Percentiles rank a stretch among this genome's conserved stretches.
phyloP scores from a whole-genome alignment of 2,113 vertebrate species.

The Nipponia nippon region DNA sequence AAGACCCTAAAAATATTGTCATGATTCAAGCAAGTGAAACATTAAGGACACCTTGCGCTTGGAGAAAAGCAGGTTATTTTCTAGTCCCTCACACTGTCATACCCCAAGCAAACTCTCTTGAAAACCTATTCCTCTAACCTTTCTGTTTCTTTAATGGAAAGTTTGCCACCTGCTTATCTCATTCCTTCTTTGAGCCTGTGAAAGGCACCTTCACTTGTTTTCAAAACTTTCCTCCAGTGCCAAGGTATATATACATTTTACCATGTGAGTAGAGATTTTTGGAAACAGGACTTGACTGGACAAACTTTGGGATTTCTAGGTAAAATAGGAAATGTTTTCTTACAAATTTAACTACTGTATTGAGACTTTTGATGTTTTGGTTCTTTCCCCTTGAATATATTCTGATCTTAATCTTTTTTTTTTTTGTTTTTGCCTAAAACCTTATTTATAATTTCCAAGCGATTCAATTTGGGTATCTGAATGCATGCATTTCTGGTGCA shows the following conservation, averaged over 20 bases:
- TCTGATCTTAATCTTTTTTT: background rate
- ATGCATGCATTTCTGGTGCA: rapidly evolving
- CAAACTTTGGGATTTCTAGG: background rate
- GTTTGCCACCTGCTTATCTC: background rate
- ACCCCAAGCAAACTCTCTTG: background rate
- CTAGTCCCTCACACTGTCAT: background rate
- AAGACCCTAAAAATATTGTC: background rate
- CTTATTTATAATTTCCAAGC: background rate
- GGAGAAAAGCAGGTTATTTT: background rate
- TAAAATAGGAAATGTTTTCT: background rate
- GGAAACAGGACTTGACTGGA: background rate
- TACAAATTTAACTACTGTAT: background rate
- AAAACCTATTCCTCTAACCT: background rate
- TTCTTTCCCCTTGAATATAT: rapidly evolving
- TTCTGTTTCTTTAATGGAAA: background rate
- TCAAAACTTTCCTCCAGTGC: background rate
- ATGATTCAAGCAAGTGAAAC: background rate
- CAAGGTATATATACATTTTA: background rate
- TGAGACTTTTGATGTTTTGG: background rate
- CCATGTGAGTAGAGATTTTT: background rate
- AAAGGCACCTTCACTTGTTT: background rate
- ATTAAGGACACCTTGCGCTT: background rate
- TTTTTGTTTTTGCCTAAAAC: background rate
- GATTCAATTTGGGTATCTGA: background rate
- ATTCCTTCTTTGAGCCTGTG: background rate